Evolutionary conservation across 1,140 invertebrate species (phyloP).

Genomic region (Harpegnathos saltator): DNA sequence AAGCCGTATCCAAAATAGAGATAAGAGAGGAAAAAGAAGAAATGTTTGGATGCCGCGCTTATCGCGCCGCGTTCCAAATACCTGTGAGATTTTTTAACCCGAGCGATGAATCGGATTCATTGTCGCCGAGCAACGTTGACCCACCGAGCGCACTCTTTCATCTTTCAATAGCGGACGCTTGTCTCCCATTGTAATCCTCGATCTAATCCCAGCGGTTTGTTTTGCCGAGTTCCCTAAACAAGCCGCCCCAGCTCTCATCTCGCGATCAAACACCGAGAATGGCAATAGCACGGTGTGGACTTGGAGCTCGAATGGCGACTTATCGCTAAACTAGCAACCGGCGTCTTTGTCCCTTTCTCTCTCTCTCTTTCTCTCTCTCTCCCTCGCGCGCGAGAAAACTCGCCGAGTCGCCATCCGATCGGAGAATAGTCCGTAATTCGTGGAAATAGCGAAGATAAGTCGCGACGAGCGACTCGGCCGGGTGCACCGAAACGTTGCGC

Average conservation of each 20-base stretch:
- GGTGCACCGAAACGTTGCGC: slow-evolving; percentile 14
- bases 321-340: too few relatives aligned
- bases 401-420: too few relatives aligned
- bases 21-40: neutral
- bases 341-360: too few relatives aligned
- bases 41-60: neutral
- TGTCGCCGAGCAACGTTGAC: slow-evolving; percentile 14
- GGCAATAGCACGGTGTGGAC: too few relatives aligned
- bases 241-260: too few relatives aligned
- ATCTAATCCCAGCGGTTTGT: neutral
- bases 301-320: too few relatives aligned
- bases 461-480: neutral
- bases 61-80: slow-evolving; percentile 12
- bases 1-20: slow-evolving; percentile 1
- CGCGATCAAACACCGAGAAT: too few relatives aligned
- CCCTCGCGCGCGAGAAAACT: too few relatives aligned
- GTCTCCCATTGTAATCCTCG: neutral
- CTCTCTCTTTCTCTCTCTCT: too few relatives aligned
- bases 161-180: neutral
- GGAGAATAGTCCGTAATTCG: too few relatives aligned
- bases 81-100: slow-evolving; percentile 11
- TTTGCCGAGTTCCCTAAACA: neutral
- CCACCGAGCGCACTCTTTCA: slow-evolving; percentile 13
- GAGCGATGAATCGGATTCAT: slow-evolving; percentile 30
- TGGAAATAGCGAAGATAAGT: too few relatives aligned